phyloP scores from a whole-genome alignment of 2,888 invertebrate species.

The Barypeithes pellucidus region DNA sequence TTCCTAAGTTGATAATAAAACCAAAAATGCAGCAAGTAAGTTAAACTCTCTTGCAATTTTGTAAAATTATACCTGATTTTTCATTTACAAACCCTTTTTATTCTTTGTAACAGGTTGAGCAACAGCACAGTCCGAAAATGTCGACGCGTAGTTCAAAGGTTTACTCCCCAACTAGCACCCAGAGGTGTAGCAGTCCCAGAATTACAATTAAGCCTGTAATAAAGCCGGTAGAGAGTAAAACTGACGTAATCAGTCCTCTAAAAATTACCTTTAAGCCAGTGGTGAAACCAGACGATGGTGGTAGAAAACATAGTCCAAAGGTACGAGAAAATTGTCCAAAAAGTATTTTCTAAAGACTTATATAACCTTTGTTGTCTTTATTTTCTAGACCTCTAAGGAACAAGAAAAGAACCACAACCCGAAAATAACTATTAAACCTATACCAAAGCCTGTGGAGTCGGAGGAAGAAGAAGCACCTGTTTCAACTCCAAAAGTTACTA shows the following conservation, averaged over 20 bases:
- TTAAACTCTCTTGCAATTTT: no score
- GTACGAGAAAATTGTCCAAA: constrained; percentile 50
- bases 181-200: constrained; percentile 67
- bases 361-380: neutral
- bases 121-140: constrained; percentile 69
- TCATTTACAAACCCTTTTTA: neutral
- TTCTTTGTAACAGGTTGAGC: constrained; percentile 49
- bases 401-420: constrained; percentile 63
- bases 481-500: constrained; percentile 66
- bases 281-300: constrained; percentile 62
- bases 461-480: constrained; percentile 56
- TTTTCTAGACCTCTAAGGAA: constrained; percentile 46
- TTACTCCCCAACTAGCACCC: constrained; percentile 61
- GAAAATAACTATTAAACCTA: constrained; percentile 74
- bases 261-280: constrained; percentile 73
- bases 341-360: no score
- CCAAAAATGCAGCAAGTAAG: constrained; percentile 59
- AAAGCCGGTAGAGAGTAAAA: constrained; percentile 59
- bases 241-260: constrained; percentile 57
- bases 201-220: constrained; percentile 69
- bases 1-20: constrained; percentile 66
- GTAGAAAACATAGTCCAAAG: constrained; percentile 61
- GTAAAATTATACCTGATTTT: no score
- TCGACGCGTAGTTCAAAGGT: constrained; percentile 65
- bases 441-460: constrained; percentile 70